phyloP scores from a whole-genome alignment of 2,113 vertebrate species.

The Xenopus borealis region DNA sequence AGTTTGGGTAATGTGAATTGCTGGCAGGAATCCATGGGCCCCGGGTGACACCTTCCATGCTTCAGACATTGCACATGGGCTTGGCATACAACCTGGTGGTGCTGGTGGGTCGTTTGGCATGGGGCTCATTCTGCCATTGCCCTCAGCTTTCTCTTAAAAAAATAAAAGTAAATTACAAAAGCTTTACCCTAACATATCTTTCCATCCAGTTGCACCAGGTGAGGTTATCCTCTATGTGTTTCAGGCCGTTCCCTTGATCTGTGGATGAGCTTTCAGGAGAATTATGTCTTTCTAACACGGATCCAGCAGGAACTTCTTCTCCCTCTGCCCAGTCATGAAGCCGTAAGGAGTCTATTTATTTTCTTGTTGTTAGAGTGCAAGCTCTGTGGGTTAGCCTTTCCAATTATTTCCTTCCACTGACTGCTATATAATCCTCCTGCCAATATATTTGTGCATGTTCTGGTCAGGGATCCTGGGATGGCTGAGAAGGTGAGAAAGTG shows the following conservation, averaged over 20 bases:
- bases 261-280: conserved; percentile 72
- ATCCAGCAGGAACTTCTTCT: conserved; percentile 65
- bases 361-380: neutral
- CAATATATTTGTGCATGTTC: neutral
- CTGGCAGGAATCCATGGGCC: too few species aligned
- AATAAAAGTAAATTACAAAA: neutral
- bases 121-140: too few species aligned
- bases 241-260: conserved; percentile 66
- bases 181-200: too few species aligned
- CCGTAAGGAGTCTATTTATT: conserved; percentile 60
- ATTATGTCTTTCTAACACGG: conserved; percentile 75
- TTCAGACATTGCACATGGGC: too few species aligned
- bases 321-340: conserved; percentile 50
- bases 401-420: neutral
- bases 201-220: too few species aligned
- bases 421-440: neutral
- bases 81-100: too few species aligned
- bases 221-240: neutral
- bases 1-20: conserved; percentile 60
- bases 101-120: too few species aligned
- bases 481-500: too few species aligned
- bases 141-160: too few species aligned
- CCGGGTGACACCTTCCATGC: too few species aligned
- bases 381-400: too few species aligned
- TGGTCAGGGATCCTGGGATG: too few species aligned